Base-by-base conservation (phyloP, 2,113 vertebrate species). In the Potamarius usumacintae region DNA sequence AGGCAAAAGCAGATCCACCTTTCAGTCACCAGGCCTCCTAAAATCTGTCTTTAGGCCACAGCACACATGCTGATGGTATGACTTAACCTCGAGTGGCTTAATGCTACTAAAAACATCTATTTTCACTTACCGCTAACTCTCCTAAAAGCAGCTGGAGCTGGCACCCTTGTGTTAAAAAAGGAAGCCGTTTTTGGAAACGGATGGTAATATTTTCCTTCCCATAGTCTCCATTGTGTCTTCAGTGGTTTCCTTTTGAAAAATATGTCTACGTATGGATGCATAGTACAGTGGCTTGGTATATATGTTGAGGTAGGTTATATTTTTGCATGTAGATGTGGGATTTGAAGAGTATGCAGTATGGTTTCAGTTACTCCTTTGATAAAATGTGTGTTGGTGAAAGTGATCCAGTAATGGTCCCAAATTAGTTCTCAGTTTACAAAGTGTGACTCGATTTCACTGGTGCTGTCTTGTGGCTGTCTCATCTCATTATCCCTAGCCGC, bases 221-320 rank as follows among this genome's bases (percentile, higher is more conserved):
- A 86, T 79, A 92, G 91, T 85, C 86, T 20, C 85, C 84, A 77
- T 79, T 22, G 65, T 88, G 89, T 89, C 67, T 17, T 53, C 20
- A 53, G 79, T 52, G 89, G 91, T 89, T 93, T 92, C 72, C 89
- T 71, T 76, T 84, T 76, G 84, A 88, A 71, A 85, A 92, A 93
- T 79, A 22, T 53, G 30, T 27, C 48, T 83, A 22, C 72, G 62
- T 89, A 78, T 88, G 67, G 30, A 67, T 67, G 48, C 34, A 20
- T 53, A 48, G 22, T 60, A 53, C 52, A 84, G 15, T 72, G 9
- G 20, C 1, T 30, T 15, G 18, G 53, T 74, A 4, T 79, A 5
- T 42, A 72, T 85, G 34, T 67, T 79, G 52, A 20, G 30, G 74
- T 85, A 0, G 53, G 10, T 34, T 20, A 18, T 85, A 8, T 50